Conservation (phyloP, 2,888 invertebrate species). For the Nemotelus pantherinus region DNA sequence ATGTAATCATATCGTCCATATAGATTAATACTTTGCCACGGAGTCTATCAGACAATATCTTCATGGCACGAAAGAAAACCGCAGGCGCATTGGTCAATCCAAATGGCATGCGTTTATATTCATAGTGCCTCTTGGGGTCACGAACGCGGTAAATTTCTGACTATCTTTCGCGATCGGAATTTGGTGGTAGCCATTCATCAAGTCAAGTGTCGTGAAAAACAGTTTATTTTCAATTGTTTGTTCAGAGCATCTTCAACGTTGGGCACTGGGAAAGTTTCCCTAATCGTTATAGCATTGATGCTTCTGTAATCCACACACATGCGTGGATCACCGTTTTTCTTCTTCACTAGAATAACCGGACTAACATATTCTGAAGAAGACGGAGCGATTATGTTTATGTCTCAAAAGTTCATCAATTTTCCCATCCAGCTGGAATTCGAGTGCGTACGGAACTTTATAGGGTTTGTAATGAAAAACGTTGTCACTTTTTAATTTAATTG, state of each 20-base stretch:
- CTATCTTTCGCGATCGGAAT: background rate
- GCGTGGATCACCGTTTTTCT: background rate
- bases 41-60: background rate
- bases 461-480: background rate
- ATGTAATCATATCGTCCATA: slow-evolving; percentile 15
- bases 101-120: background rate
- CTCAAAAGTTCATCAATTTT: slow-evolving; percentile 11
- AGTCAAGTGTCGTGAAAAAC: background rate
- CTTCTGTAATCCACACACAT: slow-evolving; percentile 1
- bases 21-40: background rate
- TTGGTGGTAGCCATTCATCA: slow-evolving; percentile 17
- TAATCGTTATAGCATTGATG: slow-evolving; percentile 4
- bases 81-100: slow-evolving; percentile 10
- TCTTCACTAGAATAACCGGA: background rate
- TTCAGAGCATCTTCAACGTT: slow-evolving; percentile 11
- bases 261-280: slow-evolving; percentile 11
- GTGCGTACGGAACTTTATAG: background rate
- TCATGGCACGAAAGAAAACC: slow-evolving; percentile 1
- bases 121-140: background rate
- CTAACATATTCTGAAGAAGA: slow-evolving; percentile 12
- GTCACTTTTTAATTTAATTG: background rate
- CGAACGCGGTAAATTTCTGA: background rate
- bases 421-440: background rate
- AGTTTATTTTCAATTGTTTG: background rate
- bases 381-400: background rate